Evolutionary conservation across 2,888 invertebrate genomes (phyloP).

Genomic region (Metalampra italica): DNA sequence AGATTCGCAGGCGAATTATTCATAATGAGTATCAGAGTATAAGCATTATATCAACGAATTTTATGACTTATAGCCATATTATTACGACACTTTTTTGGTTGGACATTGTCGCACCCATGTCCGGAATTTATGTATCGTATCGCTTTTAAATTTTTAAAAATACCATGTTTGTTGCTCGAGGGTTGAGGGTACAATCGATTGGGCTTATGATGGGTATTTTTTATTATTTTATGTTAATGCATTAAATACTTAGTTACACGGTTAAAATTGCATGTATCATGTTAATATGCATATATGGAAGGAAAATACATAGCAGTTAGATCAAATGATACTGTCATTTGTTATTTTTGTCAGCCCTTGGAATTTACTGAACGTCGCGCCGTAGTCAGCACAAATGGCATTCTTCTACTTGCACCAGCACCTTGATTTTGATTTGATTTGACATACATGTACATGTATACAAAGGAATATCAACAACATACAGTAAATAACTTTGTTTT

Average conservation of each 20-base stretch:
- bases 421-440: too few relatives aligned
- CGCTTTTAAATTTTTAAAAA: slow-evolving; percentile 45
- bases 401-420: too few relatives aligned
- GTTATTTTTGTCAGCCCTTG: neutral
- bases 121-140: slow-evolving; percentile 58
- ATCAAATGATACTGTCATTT: neutral
- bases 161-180: slow-evolving; percentile 57
- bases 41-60: slow-evolving; percentile 45
- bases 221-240: slow-evolving; percentile 66
- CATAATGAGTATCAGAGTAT: slow-evolving; percentile 57
- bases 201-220: slow-evolving; percentile 64
- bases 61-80: slow-evolving; percentile 54
- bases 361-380: too few relatives aligned
- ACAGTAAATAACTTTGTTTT: too few relatives aligned
- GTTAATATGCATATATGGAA: slow-evolving; percentile 17
- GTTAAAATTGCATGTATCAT: slow-evolving; percentile 32
- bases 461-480: too few relatives aligned
- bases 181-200: slow-evolving; percentile 60
- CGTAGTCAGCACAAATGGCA: too few relatives aligned
- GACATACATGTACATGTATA: too few relatives aligned
- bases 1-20: slow-evolving; percentile 65
- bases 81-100: slow-evolving; percentile 58
- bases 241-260: slow-evolving; percentile 55
- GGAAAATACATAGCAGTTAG: slow-evolving; percentile 8
- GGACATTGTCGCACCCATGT: slow-evolving; percentile 50